Conservation (phyloP, 2,888 invertebrate genomes). For the Epinotia ramella region DNA sequence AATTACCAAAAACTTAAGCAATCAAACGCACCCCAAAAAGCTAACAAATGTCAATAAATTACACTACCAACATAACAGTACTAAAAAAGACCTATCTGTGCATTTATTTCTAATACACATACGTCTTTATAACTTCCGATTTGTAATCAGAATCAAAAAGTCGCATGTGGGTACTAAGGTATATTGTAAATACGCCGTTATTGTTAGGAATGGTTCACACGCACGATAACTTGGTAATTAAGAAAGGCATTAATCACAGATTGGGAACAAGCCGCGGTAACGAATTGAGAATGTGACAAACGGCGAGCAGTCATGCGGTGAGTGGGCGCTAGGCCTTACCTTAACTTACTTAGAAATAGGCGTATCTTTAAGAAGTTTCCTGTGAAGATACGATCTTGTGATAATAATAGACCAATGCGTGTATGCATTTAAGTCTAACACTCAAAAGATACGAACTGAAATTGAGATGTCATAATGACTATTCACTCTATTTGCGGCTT, state of each 20-base stretch:
- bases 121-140: not conserved
- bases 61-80: constrained; percentile 52
- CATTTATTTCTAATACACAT: constrained; percentile 1
- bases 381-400: constrained; percentile 7
- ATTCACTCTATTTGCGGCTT: not conserved
- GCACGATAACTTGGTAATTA: constrained; percentile 82
- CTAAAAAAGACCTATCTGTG: not conserved
- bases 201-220: constrained; percentile 27
- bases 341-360: constrained; percentile 46
- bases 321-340: constrained; percentile 66
- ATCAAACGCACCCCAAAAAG: constrained; percentile 62
- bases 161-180: not conserved
- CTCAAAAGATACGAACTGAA: not conserved
- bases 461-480: not conserved
- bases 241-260: constrained; percentile 83
- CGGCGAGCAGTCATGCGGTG: constrained; percentile 74
- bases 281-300: constrained; percentile 75
- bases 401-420: not conserved
- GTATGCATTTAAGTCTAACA: not conserved
- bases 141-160: not conserved
- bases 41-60: constrained; percentile 80
- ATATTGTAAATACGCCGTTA: constrained; percentile 14
- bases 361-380: constrained; percentile 34
- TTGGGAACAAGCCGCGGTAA: constrained; percentile 70
- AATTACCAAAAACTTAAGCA: constrained; percentile 52